These are phyloP conservation scores for Rhea americana DNA, from an alignment of 2,113 vertebrate species.

Conservation along the genomic window DNA sequence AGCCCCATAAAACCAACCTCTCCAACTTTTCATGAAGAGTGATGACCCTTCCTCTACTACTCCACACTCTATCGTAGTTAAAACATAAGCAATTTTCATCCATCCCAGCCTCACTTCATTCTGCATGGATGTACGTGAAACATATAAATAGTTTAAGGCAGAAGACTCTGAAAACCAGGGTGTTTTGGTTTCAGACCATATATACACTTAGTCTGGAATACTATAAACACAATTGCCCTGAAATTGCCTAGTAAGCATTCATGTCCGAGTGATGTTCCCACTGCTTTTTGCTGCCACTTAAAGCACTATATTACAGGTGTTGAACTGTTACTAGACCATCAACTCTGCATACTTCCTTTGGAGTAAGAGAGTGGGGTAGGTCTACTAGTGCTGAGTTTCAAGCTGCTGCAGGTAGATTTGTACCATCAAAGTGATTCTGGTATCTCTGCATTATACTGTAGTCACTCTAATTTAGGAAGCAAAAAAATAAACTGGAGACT, in stretches of 20 bases:
- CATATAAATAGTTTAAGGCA: background rate
- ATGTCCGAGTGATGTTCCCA: background rate
- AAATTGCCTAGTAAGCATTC: background rate
- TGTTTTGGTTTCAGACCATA: background rate
- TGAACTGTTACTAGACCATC: background rate
- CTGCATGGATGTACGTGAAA: background rate
- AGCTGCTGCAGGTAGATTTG: slow-evolving; percentile 14
- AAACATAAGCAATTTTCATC: background rate
- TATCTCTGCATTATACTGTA: slow-evolving; percentile 24
- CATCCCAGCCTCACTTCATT: background rate
- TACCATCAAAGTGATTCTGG: slow-evolving; percentile 9
- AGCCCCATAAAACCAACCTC: background rate
- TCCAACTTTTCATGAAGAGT: background rate
- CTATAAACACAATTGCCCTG: background rate
- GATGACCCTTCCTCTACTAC: background rate
- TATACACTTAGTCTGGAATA: background rate
- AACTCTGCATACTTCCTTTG: background rate
- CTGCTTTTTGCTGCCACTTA: background rate
- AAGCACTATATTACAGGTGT: background rate
- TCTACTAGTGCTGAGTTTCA: background rate
- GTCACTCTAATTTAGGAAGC: background rate
- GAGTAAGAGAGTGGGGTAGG: background rate
- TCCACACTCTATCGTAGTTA: background rate
- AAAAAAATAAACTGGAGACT: background rate
- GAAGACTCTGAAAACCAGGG: background rate